Conservation (phyloP, 2,797 vertebrate species). For the Liparis tanakae region DNA sequence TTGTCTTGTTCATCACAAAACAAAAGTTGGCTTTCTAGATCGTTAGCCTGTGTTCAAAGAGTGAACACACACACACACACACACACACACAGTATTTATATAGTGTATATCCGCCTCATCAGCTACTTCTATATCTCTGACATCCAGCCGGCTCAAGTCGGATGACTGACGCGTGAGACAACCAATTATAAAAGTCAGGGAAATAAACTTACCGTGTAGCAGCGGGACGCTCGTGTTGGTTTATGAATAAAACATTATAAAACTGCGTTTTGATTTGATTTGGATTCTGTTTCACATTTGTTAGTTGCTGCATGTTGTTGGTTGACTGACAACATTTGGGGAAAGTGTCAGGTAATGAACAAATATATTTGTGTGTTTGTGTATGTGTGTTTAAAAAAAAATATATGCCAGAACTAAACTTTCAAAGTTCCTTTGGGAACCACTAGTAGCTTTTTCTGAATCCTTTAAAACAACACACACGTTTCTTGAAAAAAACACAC, state of each 20-base stretch:
- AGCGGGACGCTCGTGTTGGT: conserved; percentile 34
- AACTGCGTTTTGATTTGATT: conserved; percentile 62
- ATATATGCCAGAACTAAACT: conserved; percentile 22
- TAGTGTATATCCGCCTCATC: conserved; percentile 27
- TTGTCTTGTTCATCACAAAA: conserved; percentile 12
- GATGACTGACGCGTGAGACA: conserved; percentile 72
- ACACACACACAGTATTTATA: conserved; percentile 13
- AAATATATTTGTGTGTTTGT: conserved; percentile 8
- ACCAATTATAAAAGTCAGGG: conserved; percentile 68
- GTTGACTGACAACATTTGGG: conserved; percentile 54
- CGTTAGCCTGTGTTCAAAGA: conserved; percentile 13
- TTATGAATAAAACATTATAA: conserved; percentile 74
- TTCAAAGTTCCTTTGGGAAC: conserved; percentile 24
- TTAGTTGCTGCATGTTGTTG: conserved; percentile 59
- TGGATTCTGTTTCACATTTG: conserved; percentile 64
- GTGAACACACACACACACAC: not conserved
- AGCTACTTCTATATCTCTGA: conserved; percentile 27
- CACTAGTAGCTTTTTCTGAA: conserved; percentile 4
- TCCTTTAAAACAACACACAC: not conserved
- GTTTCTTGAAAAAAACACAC: not conserved
- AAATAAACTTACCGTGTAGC: conserved; percentile 54
- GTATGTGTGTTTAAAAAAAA: conserved; percentile 18
- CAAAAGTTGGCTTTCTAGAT: conserved; percentile 20
- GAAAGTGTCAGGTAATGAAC: conserved; percentile 53
- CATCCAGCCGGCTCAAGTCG: conserved; percentile 39